Conservation (phyloP, 1,140 invertebrate genomes). For the Diploscapter pachys region DNA sequence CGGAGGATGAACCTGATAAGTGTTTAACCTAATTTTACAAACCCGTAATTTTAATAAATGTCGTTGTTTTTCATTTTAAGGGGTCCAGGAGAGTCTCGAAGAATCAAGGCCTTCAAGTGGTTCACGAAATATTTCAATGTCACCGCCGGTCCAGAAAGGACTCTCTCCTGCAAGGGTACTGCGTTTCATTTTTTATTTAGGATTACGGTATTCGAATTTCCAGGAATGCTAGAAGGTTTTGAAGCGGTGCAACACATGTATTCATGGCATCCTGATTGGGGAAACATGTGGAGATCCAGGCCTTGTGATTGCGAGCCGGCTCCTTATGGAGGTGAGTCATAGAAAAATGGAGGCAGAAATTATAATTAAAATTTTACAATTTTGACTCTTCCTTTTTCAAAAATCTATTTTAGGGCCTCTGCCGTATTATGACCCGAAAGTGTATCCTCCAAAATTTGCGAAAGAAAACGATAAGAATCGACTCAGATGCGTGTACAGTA, state of each 20-base stretch:
- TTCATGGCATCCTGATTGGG: conserved; percentile 41
- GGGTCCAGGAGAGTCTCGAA: conserved; percentile 45
- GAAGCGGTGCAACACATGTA: conserved; percentile 24
- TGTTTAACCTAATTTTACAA: background rate
- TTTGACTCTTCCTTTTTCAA: conserved; percentile 9
- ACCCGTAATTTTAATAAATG: background rate
- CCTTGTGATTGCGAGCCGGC: conserved; percentile 41
- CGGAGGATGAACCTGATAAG: background rate
- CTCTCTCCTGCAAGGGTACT: conserved; percentile 48
- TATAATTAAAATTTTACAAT: too few species aligned
- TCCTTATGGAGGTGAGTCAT: conserved; percentile 29
- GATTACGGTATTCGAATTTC: conserved; percentile 13
- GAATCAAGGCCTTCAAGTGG: conserved; percentile 57
- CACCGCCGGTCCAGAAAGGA: conserved; percentile 36
- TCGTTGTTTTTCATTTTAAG: background rate
- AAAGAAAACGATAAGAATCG: conserved; percentile 47
- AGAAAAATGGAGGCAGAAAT: too few species aligned
- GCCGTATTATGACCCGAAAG: conserved; percentile 53
- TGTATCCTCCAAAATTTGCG: conserved; percentile 51
- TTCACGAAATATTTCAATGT: conserved; percentile 54
- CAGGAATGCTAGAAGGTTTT: conserved; percentile 34
- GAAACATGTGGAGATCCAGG: conserved; percentile 33
- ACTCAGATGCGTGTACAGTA: conserved; percentile 42
- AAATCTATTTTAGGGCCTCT: conserved; percentile 33
- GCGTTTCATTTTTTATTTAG: background rate